Conservation (phyloP, 2,113 vertebrate genomes). For the Eleginops maclovinus region DNA sequence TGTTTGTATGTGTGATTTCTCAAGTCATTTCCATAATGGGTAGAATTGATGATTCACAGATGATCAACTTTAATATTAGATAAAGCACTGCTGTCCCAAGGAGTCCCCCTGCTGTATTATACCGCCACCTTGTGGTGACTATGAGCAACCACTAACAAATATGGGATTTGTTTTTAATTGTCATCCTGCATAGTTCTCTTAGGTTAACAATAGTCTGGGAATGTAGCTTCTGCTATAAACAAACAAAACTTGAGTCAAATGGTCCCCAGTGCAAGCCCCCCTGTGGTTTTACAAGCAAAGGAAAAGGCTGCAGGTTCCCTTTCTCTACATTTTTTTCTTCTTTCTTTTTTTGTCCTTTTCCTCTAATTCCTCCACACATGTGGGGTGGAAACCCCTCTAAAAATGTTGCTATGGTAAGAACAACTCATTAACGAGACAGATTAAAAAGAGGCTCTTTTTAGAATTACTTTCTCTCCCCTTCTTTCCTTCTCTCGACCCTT, state of each 20-base stretch:
- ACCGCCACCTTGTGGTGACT: conserved; percentile 67
- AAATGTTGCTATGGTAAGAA: conserved; percentile 74
- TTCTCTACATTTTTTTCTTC: conserved; percentile 1
- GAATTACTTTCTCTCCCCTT: conserved; percentile 67
- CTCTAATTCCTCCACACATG: conserved; percentile 42
- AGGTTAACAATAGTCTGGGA: neutral
- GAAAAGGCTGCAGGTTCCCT: neutral
- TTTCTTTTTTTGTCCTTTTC: conserved; percentile 23
- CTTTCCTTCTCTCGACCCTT: conserved; percentile 27
- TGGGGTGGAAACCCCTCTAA: conserved; percentile 22
- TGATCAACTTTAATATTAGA: conserved; percentile 6
- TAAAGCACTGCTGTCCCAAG: neutral
- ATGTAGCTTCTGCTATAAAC: conserved; percentile 21
- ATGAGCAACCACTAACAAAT: neutral
- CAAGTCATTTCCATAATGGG: neutral
- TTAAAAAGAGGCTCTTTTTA: conserved; percentile 74
- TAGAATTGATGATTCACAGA: conserved; percentile 5
- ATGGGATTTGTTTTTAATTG: neutral
- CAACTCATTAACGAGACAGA: conserved; percentile 70
- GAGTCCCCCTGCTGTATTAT: conserved; percentile 22
- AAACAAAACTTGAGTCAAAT: neutral
- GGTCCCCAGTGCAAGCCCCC: neutral
- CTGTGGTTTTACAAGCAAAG: conserved; percentile 28
- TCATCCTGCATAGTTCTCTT: neutral
- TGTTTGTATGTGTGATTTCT: neutral